These are phyloP conservation scores for Furcula furcula DNA, from an alignment of 2,888 invertebrate genomes.

Conservation along the genomic window DNA sequence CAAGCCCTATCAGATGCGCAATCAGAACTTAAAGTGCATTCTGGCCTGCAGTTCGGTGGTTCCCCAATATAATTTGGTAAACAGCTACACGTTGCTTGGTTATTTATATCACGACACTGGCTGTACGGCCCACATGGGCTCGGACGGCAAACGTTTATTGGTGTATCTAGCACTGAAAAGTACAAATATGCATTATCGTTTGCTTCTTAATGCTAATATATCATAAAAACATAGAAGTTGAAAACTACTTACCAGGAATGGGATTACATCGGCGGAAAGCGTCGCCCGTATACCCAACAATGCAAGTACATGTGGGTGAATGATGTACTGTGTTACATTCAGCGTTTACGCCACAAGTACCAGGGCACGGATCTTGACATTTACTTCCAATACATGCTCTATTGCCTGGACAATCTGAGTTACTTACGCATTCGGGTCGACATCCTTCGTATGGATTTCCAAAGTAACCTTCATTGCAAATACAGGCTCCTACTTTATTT, in stretches of 20 bases:
- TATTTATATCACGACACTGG: constrained; percentile 80
- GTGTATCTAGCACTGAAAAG: constrained; percentile 64
- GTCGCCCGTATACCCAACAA: constrained; percentile 84
- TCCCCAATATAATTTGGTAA: constrained; percentile 85
- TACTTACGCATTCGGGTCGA: constrained; percentile 87
- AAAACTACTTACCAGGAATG: constrained; percentile 54
- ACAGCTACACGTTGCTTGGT: constrained; percentile 86
- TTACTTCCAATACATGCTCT: constrained; percentile 87
- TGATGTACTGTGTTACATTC: constrained; percentile 88
- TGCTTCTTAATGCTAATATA: neutral
- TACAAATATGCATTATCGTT: neutral
- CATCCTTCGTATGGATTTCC: constrained; percentile 91
- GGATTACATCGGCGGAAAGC: constrained; percentile 77
- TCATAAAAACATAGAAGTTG: neutral
- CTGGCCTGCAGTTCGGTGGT: constrained; percentile 86
- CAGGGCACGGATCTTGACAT: constrained; percentile 89
- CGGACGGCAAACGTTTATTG: constrained; percentile 77
- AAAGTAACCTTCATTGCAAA: constrained; percentile 85
- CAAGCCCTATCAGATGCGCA: constrained; percentile 84
- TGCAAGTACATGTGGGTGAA: constrained; percentile 85
- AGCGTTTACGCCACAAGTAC: constrained; percentile 88
- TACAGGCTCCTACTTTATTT: constrained; percentile 86
- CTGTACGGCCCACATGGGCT: constrained; percentile 84
- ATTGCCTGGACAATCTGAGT: constrained; percentile 87
- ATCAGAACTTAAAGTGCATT: constrained; percentile 85